A percentile compares a stretch with the other conserved stretches of the same genome.
Conservation (phyloP, 1,140 invertebrate species). For the Drosophila sechellia region DNA sequence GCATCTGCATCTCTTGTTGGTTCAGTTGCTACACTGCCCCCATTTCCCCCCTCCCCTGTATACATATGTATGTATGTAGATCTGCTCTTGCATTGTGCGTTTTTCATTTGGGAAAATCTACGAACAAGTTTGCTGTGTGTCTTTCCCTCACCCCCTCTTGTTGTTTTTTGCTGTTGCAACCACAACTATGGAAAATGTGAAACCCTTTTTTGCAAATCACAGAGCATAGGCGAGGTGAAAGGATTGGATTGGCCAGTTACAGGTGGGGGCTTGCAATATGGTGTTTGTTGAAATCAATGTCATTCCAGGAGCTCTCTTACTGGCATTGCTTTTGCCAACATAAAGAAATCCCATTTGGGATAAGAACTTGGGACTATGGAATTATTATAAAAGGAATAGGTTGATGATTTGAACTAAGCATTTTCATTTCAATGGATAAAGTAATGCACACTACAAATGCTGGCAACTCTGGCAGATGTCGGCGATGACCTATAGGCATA, state of each 20-base stretch:
- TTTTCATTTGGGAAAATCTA: slow-evolving; percentile 52
- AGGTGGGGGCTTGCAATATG: background rate
- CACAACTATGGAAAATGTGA: slow-evolving; percentile 15
- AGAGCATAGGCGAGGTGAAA: slow-evolving; percentile 4
- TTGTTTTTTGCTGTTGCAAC: background rate
- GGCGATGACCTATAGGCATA: background rate
- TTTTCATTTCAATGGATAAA: no score
- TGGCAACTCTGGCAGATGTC: slow-evolving; percentile 1
- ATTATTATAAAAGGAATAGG: no score
- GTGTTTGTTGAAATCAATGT: background rate
- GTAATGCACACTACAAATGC: background rate
- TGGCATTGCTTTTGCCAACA: background rate
- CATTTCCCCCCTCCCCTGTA: background rate
- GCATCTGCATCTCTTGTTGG: slow-evolving; percentile 49
- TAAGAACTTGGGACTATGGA: no score
- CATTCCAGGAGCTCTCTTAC: background rate
- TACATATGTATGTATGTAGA: background rate
- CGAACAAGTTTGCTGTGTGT: slow-evolving; percentile 10
- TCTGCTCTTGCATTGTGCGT: slow-evolving; percentile 29
- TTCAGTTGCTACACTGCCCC: slow-evolving; percentile 16
- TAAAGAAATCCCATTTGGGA: no score
- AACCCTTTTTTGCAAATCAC: slow-evolving; percentile 16
- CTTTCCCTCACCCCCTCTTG: background rate
- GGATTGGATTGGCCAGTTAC: background rate
- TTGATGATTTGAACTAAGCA: no score